Evolutionary conservation across 2,797 vertebrate genomes (phyloP).

Genomic region (Gymnodraco acuticeps): DNA sequence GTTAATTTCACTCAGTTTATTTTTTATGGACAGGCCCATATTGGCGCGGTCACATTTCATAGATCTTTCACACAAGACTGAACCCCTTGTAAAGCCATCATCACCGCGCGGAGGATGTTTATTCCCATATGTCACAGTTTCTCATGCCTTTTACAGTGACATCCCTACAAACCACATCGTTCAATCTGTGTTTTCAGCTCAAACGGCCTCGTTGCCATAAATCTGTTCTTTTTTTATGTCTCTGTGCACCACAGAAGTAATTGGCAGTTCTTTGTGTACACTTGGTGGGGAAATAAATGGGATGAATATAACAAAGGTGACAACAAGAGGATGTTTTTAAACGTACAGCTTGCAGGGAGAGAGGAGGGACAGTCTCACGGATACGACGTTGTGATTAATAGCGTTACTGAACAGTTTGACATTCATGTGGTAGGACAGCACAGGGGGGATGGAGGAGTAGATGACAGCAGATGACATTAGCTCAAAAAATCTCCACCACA

Average conservation of each 20-base stretch:
- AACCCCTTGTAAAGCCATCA: slow-evolving; percentile 77
- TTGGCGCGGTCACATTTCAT: slow-evolving; percentile 82
- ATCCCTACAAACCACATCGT: slow-evolving; percentile 71
- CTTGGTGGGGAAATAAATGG: slow-evolving; percentile 41
- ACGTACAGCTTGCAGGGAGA: slow-evolving; percentile 46
- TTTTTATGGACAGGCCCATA: slow-evolving; percentile 84
- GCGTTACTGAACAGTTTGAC: slow-evolving; percentile 53
- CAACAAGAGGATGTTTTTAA: slow-evolving; percentile 45
- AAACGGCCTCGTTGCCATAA: slow-evolving; percentile 65
- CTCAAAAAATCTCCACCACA: background rate
- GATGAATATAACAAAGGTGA: slow-evolving; percentile 64
- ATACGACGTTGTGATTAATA: slow-evolving; percentile 57
- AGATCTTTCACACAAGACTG: slow-evolving; percentile 70
- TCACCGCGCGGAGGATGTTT: slow-evolving; percentile 73
- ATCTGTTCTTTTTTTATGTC: slow-evolving; percentile 65
- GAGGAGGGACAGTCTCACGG: slow-evolving; percentile 31
- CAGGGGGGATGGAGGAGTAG: slow-evolving; percentile 49
- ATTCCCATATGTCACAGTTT: slow-evolving; percentile 61
- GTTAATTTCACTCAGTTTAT: slow-evolving; percentile 85
- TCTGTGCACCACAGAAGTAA: slow-evolving; percentile 53
- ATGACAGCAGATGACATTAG: slow-evolving; percentile 17
- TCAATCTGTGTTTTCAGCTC: slow-evolving; percentile 64
- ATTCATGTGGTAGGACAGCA: slow-evolving; percentile 42
- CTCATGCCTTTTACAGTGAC: slow-evolving; percentile 68
- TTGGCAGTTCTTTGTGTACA: slow-evolving; percentile 46